These are phyloP conservation scores for Lithosia quadra DNA, from an alignment of 2,888 invertebrate species.

Conservation along the genomic window DNA sequence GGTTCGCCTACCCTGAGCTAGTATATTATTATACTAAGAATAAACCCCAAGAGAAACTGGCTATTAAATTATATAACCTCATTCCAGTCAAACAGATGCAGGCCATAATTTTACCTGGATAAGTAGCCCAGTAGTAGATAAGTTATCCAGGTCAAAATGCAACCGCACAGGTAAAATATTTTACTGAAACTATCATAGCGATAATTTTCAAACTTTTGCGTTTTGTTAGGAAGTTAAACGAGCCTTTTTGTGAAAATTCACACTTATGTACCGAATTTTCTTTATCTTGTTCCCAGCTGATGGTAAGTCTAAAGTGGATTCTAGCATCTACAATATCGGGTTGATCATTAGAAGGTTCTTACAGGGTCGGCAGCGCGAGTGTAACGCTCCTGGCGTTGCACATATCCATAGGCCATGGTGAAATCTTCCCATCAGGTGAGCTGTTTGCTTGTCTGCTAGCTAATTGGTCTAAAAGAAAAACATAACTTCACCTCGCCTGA, in stretches of 20 bases:
- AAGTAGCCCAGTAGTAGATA: constrained; percentile 19
- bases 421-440: no score
- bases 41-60: constrained; percentile 18
- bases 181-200: constrained; percentile 17
- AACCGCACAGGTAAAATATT: constrained; percentile 19
- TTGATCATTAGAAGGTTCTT: no score
- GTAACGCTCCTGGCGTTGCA: no score
- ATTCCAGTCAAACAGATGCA: constrained; percentile 17
- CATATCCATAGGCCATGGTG: no score
- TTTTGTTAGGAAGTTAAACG: constrained; percentile 4
- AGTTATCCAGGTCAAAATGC: constrained; percentile 4
- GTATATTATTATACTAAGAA: not conserved
- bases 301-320: not conserved
- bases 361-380: no score
- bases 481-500: no score
- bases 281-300: not conserved
- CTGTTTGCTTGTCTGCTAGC: no score
- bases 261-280: not conserved
- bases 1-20: no score
- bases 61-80: constrained; percentile 39
- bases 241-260: not conserved
- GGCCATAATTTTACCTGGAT: constrained; percentile 21
- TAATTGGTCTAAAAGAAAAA: no score
- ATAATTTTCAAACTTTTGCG: constrained; percentile 2
- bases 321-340: no score